These are phyloP conservation scores for Zaprionus kolodkinae DNA, from an alignment of 1,140 invertebrate species.

Conservation along the genomic window DNA sequence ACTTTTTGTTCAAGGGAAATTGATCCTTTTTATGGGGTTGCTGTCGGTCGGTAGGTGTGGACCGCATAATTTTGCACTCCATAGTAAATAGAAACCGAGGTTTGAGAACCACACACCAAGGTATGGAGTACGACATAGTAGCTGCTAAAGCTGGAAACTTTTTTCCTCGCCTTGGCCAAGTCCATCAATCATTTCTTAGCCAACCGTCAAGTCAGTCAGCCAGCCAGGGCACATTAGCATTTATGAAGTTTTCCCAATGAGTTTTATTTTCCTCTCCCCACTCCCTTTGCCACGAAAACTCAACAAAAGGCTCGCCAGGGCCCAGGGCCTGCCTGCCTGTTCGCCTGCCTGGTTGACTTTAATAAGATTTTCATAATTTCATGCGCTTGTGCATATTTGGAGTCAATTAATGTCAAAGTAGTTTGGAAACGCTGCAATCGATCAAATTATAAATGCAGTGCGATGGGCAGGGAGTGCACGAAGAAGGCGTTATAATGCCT, in stretches of 20 bases:
- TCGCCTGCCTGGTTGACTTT: slow-evolving; percentile 62
- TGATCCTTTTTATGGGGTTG: slow-evolving; percentile 57
- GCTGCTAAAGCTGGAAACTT: slow-evolving; percentile 40
- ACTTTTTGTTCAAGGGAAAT: slow-evolving; percentile 26
- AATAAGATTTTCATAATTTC: slow-evolving; percentile 81
- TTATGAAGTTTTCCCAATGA: slow-evolving; percentile 69
- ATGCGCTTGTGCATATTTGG: slow-evolving; percentile 81
- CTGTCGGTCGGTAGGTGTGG: slow-evolving; percentile 26
- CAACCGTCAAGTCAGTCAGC: slow-evolving; percentile 44
- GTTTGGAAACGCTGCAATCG: slow-evolving; percentile 66
- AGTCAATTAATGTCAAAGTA: slow-evolving; percentile 82
- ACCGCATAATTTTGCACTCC: slow-evolving; percentile 71
- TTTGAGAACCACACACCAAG: slow-evolving; percentile 21
- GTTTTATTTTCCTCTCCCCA: slow-evolving; percentile 42
- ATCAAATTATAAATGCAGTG: slow-evolving; percentile 73
- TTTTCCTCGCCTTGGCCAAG: slow-evolving; percentile 36
- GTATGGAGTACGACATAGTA: background rate
- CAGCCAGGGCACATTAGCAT: slow-evolving; percentile 68
- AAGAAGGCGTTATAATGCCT: slow-evolving; percentile 24
- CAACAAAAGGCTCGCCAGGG: slow-evolving; percentile 35
- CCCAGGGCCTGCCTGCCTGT: too few species aligned
- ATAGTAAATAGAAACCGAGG: slow-evolving; percentile 53
- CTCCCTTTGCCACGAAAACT: background rate
- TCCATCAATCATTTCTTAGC: slow-evolving; percentile 75
- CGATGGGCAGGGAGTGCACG: background rate